These are phyloP conservation scores for Anthrax anthrax DNA, from an alignment of 2,888 invertebrate species.

Conservation along the genomic window DNA sequence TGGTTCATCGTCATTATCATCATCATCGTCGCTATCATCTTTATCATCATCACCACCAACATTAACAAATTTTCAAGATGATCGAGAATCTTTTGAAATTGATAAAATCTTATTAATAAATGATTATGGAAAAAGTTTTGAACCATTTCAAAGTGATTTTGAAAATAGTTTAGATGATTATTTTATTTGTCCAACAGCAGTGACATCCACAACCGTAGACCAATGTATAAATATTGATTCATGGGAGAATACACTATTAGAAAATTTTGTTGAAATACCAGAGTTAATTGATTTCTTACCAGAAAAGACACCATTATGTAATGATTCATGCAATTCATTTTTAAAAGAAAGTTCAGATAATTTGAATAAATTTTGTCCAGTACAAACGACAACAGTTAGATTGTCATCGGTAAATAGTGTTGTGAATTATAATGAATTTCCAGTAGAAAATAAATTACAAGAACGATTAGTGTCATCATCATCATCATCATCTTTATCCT, in stretches of 20 bases:
- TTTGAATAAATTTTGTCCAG: constrained; percentile 18
- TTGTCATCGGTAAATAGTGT: neutral
- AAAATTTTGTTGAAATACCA: constrained; percentile 29
- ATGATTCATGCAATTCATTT: constrained; percentile 40
- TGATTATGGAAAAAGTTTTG: constrained; percentile 9
- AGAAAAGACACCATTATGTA: constrained; percentile 42
- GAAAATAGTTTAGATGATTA: constrained; percentile 10
- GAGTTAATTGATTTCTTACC: constrained; percentile 31
- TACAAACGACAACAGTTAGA: neutral
- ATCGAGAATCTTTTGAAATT: constrained; percentile 3
- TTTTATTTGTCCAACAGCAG: neutral
- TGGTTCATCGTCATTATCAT: neutral
- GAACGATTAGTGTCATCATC: neutral
- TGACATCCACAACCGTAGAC: too few species aligned
- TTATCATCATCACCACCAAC: neutral
- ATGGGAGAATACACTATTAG: constrained; percentile 29
- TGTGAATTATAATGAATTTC: neutral
- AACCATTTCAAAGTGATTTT: constrained; percentile 9
- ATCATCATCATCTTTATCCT: constrained; percentile 8
- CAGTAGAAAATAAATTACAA: neutral
- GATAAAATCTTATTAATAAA: constrained; percentile 5
- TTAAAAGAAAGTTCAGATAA: constrained; percentile 35
- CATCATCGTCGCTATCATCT: neutral
- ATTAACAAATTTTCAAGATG: neutral
- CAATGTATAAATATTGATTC: neutral